Conservation (phyloP, 2,888 invertebrate genomes). For the Scaeva pyrastri region DNA sequence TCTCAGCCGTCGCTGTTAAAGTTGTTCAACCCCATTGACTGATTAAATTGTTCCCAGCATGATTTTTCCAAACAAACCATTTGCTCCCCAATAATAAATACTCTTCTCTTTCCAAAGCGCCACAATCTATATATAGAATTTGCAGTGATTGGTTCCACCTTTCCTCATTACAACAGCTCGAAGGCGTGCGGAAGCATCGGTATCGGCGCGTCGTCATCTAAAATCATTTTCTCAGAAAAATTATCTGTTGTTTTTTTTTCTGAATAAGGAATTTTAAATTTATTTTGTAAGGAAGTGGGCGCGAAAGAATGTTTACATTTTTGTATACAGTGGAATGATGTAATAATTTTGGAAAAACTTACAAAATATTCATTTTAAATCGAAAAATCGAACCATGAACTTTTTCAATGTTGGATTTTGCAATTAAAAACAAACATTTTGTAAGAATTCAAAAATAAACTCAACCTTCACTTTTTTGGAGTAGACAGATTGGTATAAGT, state of each 20-base stretch:
- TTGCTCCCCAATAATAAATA: slow-evolving; percentile 31
- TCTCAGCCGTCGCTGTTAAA: slow-evolving; percentile 43
- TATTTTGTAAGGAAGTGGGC: slow-evolving; percentile 44
- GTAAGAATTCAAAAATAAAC: not conserved
- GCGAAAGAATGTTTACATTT: slow-evolving; percentile 37
- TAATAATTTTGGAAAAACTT: slow-evolving; percentile 41
- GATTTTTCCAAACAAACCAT: slow-evolving; percentile 64
- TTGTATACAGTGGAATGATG: slow-evolving; percentile 15
- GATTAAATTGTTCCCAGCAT: slow-evolving; percentile 71
- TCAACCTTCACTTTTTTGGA: slow-evolving; percentile 1
- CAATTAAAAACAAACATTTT: slow-evolving; percentile 7
- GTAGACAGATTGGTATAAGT: not conserved
- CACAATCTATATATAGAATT: slow-evolving; percentile 65
- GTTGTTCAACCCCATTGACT: slow-evolving; percentile 54
- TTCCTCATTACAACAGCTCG: slow-evolving; percentile 33
- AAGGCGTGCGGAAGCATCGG: not conserved
- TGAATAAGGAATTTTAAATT: slow-evolving; percentile 46
- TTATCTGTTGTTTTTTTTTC: slow-evolving; percentile 20
- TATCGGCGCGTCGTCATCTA: slow-evolving; percentile 20
- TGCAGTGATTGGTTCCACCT: slow-evolving; percentile 59
- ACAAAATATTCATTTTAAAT: slow-evolving; percentile 43
- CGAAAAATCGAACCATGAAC: slow-evolving; percentile 57
- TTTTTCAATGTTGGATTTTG: not conserved
- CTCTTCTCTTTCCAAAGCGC: slow-evolving; percentile 57
- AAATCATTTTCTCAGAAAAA: slow-evolving; percentile 11